Percentiles rank a stretch among this genome's conserved stretches.
Conservation (phyloP, 2,113 vertebrate species). For the Sciurus niger region DNA sequence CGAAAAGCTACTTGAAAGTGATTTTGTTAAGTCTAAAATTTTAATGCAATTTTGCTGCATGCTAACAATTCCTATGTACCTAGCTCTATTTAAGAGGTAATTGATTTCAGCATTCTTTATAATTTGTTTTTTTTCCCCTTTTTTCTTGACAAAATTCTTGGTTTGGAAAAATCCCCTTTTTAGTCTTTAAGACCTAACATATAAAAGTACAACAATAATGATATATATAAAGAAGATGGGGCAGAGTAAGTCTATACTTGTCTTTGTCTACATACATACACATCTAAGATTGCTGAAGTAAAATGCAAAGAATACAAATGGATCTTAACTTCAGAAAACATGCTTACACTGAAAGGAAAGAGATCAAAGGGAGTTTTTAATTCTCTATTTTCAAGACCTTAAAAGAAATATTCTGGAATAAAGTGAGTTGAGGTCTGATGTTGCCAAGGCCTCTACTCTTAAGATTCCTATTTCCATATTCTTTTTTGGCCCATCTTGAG, state of each 20-base stretch:
- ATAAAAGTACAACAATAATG: slow-evolving; percentile 12
- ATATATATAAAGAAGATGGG: neutral
- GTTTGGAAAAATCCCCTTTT: slow-evolving; percentile 57
- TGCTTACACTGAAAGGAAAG: slow-evolving; percentile 28
- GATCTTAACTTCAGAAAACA: slow-evolving; percentile 57
- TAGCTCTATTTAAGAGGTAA: neutral
- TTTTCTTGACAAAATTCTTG: slow-evolving; percentile 10
- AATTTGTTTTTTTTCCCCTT: neutral
- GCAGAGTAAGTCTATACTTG: neutral
- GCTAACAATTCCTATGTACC: neutral
- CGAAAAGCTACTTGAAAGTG: slow-evolving; percentile 63
- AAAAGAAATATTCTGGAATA: slow-evolving; percentile 11
- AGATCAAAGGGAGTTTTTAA: neutral
- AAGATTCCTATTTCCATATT: neutral
- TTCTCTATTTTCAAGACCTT: slow-evolving; percentile 31
- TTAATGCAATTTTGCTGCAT: neutral
- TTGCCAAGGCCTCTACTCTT: neutral
- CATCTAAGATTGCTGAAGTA: slow-evolving; percentile 1
- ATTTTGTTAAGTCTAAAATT: slow-evolving; percentile 29
- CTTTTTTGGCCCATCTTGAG: neutral
- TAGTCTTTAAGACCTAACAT: neutral
- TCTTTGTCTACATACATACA: neutral
- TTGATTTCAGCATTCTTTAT: neutral
- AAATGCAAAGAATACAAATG: slow-evolving; percentile 34
- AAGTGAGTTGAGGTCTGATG: neutral